These are phyloP conservation scores for Incurvaria masculella DNA, from an alignment of 2,888 invertebrate species.

Conservation along the genomic window DNA sequence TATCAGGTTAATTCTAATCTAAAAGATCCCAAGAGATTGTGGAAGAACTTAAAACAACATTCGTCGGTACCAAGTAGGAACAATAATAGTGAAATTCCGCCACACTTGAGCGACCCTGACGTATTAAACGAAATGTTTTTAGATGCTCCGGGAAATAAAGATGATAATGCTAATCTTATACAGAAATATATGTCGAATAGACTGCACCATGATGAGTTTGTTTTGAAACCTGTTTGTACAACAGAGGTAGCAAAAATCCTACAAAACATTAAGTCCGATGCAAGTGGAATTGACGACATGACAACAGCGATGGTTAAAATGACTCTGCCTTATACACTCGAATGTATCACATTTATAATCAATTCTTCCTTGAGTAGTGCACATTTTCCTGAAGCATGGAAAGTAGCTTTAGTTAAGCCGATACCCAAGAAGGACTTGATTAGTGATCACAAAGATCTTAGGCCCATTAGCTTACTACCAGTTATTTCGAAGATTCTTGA, in stretches of 20 bases:
- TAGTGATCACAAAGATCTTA: not conserved
- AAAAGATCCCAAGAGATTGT: not conserved
- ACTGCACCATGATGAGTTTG: not conserved
- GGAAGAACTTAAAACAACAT: not conserved
- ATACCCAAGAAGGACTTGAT: not conserved
- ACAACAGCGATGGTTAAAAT: not conserved
- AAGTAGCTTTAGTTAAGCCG: not conserved
- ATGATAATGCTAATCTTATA: not conserved
- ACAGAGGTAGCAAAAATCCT: not conserved
- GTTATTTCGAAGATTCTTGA: not conserved
- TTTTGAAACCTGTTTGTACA: not conserved
- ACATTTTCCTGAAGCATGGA: not conserved
- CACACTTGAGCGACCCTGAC: not conserved
- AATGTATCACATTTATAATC: not conserved
- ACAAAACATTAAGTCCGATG: not conserved
- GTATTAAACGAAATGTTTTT: not conserved
- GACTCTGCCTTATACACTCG: not conserved
- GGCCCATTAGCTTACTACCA: not conserved
- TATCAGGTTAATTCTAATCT: not conserved
- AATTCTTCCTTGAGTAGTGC: not conserved
- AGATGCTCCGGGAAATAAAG: not conserved
- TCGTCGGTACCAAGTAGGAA: not conserved
- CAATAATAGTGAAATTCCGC: not conserved
- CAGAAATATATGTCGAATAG: not conserved
- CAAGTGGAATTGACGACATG: not conserved